These are phyloP conservation scores for Nansenia antarctica DNA, from an alignment of 2,113 vertebrate genomes.

Conservation along the genomic window DNA sequence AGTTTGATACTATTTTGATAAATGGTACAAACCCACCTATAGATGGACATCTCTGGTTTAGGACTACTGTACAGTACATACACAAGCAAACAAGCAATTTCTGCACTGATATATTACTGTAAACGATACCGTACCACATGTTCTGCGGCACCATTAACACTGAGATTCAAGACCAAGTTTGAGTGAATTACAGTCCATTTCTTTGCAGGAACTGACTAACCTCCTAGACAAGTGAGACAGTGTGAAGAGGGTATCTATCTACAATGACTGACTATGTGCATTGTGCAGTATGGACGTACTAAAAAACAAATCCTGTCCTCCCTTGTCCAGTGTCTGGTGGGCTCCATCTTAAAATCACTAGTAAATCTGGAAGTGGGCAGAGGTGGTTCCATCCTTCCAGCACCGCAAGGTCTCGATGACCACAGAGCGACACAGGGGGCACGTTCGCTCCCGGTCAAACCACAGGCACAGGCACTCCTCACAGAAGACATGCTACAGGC, in stretches of 20 bases:
- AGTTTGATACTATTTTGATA: neutral
- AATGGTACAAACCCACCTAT: no score
- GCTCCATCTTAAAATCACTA: no score
- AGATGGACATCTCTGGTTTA: no score
- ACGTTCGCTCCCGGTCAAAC: constrained; percentile 94
- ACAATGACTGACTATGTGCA: no score
- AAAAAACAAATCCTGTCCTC: neutral
- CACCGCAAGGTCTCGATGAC: constrained; percentile 87
- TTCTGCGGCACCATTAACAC: neutral
- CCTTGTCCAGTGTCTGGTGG: neutral
- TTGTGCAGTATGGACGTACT: neutral
- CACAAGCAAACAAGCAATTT: neutral
- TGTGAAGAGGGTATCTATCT: neutral
- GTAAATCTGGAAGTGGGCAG: constrained; percentile 96
- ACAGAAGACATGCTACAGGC: constrained; percentile 97
- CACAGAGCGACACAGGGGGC: constrained; percentile 89
- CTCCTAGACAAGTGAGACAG: neutral
- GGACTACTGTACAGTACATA: neutral
- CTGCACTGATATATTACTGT: neutral
- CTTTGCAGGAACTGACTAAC: neutral
- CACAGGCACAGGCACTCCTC: constrained; percentile 96
- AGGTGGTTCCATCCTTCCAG: constrained; percentile 98
- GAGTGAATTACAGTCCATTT: neutral
- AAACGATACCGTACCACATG: neutral
- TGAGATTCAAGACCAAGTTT: neutral